These are phyloP conservation scores for Florisuga fusca DNA, from an alignment of 2,797 vertebrate species.

Conservation along the genomic window DNA sequence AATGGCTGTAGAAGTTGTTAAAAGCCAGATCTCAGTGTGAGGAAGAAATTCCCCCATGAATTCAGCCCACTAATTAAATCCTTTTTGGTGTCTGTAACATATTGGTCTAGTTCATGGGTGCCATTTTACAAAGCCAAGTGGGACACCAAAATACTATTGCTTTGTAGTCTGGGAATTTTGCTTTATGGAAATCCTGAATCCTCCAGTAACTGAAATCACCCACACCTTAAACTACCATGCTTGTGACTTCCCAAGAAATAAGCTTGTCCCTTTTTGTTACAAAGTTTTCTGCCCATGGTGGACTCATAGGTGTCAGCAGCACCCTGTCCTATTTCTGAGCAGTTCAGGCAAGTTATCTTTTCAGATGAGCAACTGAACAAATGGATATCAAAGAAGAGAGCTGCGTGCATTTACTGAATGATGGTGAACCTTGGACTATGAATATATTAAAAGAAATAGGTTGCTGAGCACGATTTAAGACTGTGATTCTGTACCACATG, in stretches of 20 bases:
- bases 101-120: not conserved
- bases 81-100: accelerated
- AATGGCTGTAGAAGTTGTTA: not conserved
- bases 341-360: not conserved
- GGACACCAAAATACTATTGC: not conserved
- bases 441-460: not conserved
- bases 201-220: not conserved
- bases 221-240: not conserved
- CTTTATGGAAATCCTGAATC: not conserved
- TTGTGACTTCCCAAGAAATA: not conserved
- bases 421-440: not conserved
- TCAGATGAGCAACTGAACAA: not conserved
- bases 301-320: not conserved
- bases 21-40: not conserved
- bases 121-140: not conserved
- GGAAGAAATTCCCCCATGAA: not conserved
- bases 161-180: not conserved
- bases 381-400: not conserved
- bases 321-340: too few relatives aligned
- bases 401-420: not conserved
- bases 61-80: accelerated
- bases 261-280: not conserved
- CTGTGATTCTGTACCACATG: not conserved
- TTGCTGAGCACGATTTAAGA: not conserved
- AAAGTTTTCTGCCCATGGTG: not conserved